These are phyloP conservation scores for Odontothrips loti DNA, from an alignment of 2,888 invertebrate genomes.

Conservation along the genomic window DNA sequence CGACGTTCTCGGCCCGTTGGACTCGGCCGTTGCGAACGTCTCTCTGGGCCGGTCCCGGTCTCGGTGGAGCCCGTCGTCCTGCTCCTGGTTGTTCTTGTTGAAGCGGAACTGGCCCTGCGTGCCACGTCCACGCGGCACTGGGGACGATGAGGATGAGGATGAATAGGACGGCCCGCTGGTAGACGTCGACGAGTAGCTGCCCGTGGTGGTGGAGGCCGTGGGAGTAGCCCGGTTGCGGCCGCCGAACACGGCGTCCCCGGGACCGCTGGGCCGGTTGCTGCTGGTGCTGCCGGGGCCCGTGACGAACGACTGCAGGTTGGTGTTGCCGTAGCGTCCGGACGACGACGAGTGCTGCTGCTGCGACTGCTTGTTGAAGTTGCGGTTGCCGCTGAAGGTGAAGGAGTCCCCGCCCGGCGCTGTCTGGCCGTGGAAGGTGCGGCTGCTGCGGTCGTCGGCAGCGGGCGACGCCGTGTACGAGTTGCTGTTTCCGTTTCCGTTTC, in stretches of 20 bases:
- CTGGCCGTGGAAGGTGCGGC: constrained; percentile 14
- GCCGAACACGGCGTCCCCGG: neutral
- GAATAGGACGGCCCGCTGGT: neutral
- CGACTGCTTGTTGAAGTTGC: constrained; percentile 12
- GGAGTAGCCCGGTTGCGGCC: neutral
- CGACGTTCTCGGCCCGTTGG: constrained; percentile 16
- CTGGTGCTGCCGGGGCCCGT: constrained; percentile 20
- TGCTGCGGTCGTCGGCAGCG: neutral
- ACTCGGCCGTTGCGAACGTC: constrained; percentile 26
- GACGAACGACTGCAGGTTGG: constrained; percentile 7
- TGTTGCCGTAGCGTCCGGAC: neutral
- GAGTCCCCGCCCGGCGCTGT: neutral
- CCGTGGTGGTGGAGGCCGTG: neutral
- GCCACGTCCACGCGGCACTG: constrained; percentile 11
- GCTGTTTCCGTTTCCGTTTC: constrained; percentile 41
- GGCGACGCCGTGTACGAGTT: constrained; percentile 35
- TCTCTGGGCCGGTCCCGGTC: neutral
- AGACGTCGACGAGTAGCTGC: neutral
- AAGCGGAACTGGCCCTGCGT: constrained; percentile 16
- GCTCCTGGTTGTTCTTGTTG: constrained; percentile 6
- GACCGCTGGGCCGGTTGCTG: neutral
- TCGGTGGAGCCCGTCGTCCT: neutral
- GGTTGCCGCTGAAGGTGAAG: constrained; percentile 18
- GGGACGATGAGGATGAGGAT: neutral
- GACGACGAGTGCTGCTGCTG: neutral